Base-by-base conservation (phyloP, 2,888 invertebrate genomes). In the Lochmaea crataegi region DNA sequence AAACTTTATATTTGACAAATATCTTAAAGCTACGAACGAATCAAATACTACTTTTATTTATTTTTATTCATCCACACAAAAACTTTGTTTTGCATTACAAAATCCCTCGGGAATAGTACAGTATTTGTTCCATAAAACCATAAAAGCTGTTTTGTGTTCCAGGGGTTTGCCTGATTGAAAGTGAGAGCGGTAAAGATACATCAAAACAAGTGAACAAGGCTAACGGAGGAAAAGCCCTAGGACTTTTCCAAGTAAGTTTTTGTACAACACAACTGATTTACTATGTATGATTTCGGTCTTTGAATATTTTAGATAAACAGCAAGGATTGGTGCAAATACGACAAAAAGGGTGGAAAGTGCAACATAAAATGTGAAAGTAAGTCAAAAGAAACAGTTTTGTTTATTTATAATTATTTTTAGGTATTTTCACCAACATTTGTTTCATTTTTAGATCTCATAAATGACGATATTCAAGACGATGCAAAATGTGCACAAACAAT, bases 101-200 rank as follows among this genome's bases (percentile, higher is more conserved):
- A 9, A 53, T 32, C n/a, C 11, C 41, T 32, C 5, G 32, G 32
- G 5, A 32, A 32, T 32, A 5, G 32, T 0, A 32, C 32, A 5
- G 45, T 45, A 6, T 22, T 5, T 41, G 41, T 63, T 41, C 38
- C 7, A n/a, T 4, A 16, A 42, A 12, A 42, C 12, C 7, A n/a
- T 48, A 22, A 18, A n/a, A 48, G 1, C 65, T 51, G 10, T 65
- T 42, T 41, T 60, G 0, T 32, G 14, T 84, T 84, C 1, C 82
- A 92, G 92, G 92, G 92, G 91, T 92, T 5, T 92, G 92, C 76
- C 84, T 92, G 74, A 89, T 92, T 71, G 92, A 92, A 81, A 91
- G 91, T 77, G 92, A 92, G 71, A 92, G 92, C 78, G 88, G 88
- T 5, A 88, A 91, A 80, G 89, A 90, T 48, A 92, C 92, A 0